These are phyloP conservation scores for Acanthopleura granulata DNA, from an alignment of 2,888 invertebrate species.

Conservation along the genomic window DNA sequence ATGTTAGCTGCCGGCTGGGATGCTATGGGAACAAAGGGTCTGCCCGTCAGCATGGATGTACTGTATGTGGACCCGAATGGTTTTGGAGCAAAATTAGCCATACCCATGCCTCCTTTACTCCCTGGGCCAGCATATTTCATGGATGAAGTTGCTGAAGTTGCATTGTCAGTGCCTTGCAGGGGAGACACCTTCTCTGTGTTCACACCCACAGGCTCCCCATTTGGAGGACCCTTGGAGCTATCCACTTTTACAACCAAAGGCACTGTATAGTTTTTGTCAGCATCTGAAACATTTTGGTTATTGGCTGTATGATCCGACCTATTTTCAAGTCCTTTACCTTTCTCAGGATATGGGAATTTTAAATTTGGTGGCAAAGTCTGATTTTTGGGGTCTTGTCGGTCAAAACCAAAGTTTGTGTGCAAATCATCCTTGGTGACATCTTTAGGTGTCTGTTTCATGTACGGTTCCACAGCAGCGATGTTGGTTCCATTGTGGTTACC, in stretches of 20 bases:
- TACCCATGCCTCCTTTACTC: neutral
- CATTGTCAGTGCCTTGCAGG: neutral
- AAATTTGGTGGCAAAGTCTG: constrained; percentile 92
- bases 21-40: constrained; percentile 19
- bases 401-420: constrained; percentile 73
- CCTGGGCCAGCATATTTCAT: neutral
- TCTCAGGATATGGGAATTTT: constrained; percentile 74
- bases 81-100: constrained; percentile 52
- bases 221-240: neutral
- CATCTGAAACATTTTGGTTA: neutral
- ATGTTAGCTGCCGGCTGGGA: constrained; percentile 41
- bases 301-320: neutral
- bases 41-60: constrained; percentile 41
- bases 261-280: neutral
- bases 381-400: constrained; percentile 90
- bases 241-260: neutral
- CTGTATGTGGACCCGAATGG: constrained; percentile 61
- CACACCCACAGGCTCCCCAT: neutral
- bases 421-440: constrained; percentile 38
- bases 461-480: constrained; percentile 70
- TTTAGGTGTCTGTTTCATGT: constrained; percentile 56
- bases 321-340: constrained; percentile 26
- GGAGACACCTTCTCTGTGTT: neutral
- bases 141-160: neutral
- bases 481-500: constrained; percentile 42